These are phyloP conservation scores for Himalopsyche phryganea DNA, from an alignment of 1,140 invertebrate species.

Conservation along the genomic window DNA sequence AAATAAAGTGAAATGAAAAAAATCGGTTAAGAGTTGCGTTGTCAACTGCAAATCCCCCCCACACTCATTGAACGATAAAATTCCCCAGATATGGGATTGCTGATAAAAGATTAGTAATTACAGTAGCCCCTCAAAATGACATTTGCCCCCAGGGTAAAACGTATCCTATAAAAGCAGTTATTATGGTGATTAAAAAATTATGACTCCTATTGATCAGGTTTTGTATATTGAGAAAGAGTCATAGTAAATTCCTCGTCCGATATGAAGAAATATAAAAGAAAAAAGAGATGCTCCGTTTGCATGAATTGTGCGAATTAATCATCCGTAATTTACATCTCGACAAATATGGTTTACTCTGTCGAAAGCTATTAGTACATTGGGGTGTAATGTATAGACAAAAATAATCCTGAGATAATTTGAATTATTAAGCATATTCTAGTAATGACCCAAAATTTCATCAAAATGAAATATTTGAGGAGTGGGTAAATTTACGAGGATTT, in stretches of 20 bases:
- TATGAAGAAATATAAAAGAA: constrained; percentile 55
- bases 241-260: constrained; percentile 57
- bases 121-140: constrained; percentile 68
- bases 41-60: constrained; percentile 67
- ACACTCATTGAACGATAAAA: constrained; percentile 61
- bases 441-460: constrained; percentile 57
- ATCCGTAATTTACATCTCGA: constrained; percentile 55
- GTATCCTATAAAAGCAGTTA: constrained; percentile 66
- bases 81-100: constrained; percentile 62
- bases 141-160: constrained; percentile 70
- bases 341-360: constrained; percentile 54
- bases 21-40: constrained; percentile 67
- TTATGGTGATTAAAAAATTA: constrained; percentile 60
- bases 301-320: constrained; percentile 56
- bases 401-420: constrained; percentile 59
- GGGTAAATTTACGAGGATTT: constrained; percentile 55
- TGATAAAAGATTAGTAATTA: constrained; percentile 68
- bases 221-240: constrained; percentile 51
- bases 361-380: constrained; percentile 56
- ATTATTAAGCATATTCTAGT: constrained; percentile 57
- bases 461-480: constrained; percentile 50
- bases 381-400: constrained; percentile 60
- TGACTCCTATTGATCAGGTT: constrained; percentile 55
- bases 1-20: constrained; percentile 66
- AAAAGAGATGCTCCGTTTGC: constrained; percentile 56